Base-by-base conservation (phyloP, 1,140 invertebrate genomes). In the Cyphomyrmex costatus region DNA sequence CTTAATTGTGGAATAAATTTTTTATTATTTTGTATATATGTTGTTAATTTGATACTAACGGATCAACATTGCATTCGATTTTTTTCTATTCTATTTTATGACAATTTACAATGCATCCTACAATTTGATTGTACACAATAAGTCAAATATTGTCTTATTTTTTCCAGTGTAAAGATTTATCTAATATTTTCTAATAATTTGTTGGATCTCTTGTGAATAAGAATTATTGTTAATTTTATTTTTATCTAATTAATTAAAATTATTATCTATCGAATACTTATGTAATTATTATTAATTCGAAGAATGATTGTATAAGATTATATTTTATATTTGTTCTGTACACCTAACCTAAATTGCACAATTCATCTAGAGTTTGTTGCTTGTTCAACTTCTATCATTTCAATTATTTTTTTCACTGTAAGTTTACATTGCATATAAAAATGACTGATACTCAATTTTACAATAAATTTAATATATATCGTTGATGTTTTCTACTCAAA, bases 391-490 rank as follows among this genome's bases (percentile, higher is more conserved):
- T 58, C 27, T 51, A 21, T 61, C 33, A 27, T 24, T 27, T 56
- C 27, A 3, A 65, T n/a, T 36, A 70, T 21, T 12, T 7, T n/a
- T 10, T 60, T 88, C 16, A 80, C 1, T 14, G n/a, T 53, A 51
- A 61, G 65, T 71, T 86, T 66, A 46, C 58, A 82, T 80, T 87
- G 76, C 36, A 82, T 88, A 79, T 90, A 88, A 90, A 90, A 91
- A 89, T 66, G 14, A 27, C 88, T 88, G 88, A 84, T 65, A 27
- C 7, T 88, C 49, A 65, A 82, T 85, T 46, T 87, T 87, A 89
- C 51, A 68, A 73, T 89, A 86, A 80, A 12, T 53, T 89, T 49
- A 73, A 89, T 84, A 58, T 42, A 89, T 84, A 58, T 42, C 36
- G 36, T 51, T 56, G 60, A 82, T 46, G 16, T 46, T 71, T 78